Base-by-base conservation (phyloP, 1,140 invertebrate genomes). In the Sinonovacula constricta region DNA sequence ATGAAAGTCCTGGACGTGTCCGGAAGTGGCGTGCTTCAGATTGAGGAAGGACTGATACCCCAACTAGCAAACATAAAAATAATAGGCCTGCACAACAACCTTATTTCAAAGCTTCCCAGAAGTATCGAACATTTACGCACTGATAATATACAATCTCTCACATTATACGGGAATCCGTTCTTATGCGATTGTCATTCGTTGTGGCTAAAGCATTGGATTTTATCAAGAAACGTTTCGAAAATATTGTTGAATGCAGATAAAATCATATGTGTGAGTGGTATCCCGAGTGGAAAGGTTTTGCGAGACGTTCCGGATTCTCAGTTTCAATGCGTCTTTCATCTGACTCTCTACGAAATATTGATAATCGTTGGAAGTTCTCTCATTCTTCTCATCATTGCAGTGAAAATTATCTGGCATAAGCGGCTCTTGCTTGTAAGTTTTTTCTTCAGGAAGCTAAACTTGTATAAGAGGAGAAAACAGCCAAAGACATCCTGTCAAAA, bases 161-260 rank as follows among this genome's bases (percentile, higher is more conserved):
- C 56, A 2, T 24, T 82, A 31, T n/a, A 39, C 45, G 68, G 76
- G 24, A 82, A 82, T 59, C 81, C 77, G 3, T 80, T 78, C 39
- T 26, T 12, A 5, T 82, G 81, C 56, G 68, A 63, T 59, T 82
- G 81, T 22, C 24, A 68, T 34, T 3, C 28, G 14, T 28, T 68
- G 1, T 68, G 66, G 66, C 34, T 80, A 60, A 71, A 77, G 78
- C 57, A 56, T 53, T 57, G 53, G 78, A 59, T 67, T 60, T 54
- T 57, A 22, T 77, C 22, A 51, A 53, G 33, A 4, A 71, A 56
- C 49, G 33, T 34, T 12, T 54, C 39, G 4, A 34, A 59, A 15
- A 65, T 80, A 57, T 24, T 82, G 18, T 14, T 3, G 12, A n/a
- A 56, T 57, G 33, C 31, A 68, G 51, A 68, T 68, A 68, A 68